Evolutionary conservation across 2,888 invertebrate genomes (phyloP).

Genomic region (Sclerodermus sp.): DNA sequence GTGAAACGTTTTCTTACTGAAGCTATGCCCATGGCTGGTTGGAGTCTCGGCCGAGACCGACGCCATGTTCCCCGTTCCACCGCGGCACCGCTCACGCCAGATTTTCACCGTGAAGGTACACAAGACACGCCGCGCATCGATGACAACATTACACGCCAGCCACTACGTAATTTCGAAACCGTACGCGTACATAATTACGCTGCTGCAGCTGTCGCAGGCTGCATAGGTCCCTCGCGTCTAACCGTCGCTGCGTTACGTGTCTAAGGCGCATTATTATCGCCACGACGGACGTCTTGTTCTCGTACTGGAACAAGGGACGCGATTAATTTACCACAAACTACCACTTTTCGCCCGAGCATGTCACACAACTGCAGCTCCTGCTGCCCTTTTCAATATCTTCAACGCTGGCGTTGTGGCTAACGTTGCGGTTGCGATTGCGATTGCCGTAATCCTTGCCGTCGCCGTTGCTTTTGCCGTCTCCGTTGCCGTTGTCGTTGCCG

Average conservation of each 20-base stretch:
- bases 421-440: too few species aligned
- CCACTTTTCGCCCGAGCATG: too few species aligned
- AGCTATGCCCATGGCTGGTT: conserved; percentile 85
- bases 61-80: conserved; percentile 65
- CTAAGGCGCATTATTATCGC: conserved; percentile 50
- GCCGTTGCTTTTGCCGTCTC: too few species aligned
- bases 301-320: too few species aligned
- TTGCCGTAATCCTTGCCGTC: too few species aligned
- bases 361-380: too few species aligned
- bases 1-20: conserved; percentile 99
- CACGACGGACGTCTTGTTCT: too few species aligned
- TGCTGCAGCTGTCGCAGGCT: conserved; percentile 45
- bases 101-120: conserved; percentile 65
- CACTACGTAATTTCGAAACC: conserved; percentile 62
- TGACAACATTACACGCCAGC: conserved; percentile 51
- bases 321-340: too few species aligned
- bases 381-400: too few species aligned
- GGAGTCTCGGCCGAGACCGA: conserved; percentile 63
- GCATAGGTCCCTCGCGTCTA: conserved; percentile 19
- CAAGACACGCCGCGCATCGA: conserved; percentile 48
- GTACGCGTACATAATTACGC: conserved; percentile 63
- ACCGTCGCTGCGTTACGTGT: conserved; percentile 32
- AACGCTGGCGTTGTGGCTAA: too few species aligned
- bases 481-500: too few species aligned
- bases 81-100: conserved; percentile 64